Base-by-base conservation (phyloP, 2,113 vertebrate species). In the Nothoprocta pentlandii region DNA sequence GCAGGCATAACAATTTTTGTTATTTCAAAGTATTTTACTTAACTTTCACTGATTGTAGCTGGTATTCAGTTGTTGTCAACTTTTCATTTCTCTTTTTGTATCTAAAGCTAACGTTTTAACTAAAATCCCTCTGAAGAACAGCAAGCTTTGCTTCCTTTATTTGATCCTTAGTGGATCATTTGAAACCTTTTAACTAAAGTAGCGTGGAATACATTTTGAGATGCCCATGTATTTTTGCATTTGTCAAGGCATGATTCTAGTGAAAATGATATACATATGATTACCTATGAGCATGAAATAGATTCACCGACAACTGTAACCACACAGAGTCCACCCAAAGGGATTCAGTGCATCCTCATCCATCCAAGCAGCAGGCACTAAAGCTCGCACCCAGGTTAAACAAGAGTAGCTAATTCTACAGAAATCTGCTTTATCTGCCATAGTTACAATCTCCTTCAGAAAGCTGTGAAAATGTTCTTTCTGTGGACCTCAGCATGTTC, bases 211-310 rank as follows among this genome's bases (percentile, higher is more conserved):
- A 32, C 54, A 74, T 74, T 92, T 75, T 16, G 15, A 81, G 58
- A 83, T 21, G 30, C 36, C 78, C 9, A 30, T 80, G 7, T 25
- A 75, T 78, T 85, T 91, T 75, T 71, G 36, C 44, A 59, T 91
- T 92, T 94, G 58, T 68, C 85, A 92, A 59, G 59, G 58, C 51
- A 76, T 9, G 17, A 87, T 64, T 80, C 66, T 68, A 85, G 74
- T 42, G 81, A 83, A 89, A 89, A 64, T 4, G 10, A 16, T n/a
- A 71, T 39, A 42, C 12, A 25, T 66, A 49, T 16, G 9, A 76
- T 88, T 71, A 36, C 12, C 73, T 30, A 34, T 67, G 28, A 82
- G 84, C 46, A 68, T 53, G 76, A 80, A 92, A 59, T 20, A 80
- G 46, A 66, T 78, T 78, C 32, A 56, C 39, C 34, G 47, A n/a